Percentiles rank a stretch among this genome's conserved stretches.
Evolutionary conservation across 2,888 invertebrate genomes (phyloP).

Genomic region (Chorisops tibialis): DNA sequence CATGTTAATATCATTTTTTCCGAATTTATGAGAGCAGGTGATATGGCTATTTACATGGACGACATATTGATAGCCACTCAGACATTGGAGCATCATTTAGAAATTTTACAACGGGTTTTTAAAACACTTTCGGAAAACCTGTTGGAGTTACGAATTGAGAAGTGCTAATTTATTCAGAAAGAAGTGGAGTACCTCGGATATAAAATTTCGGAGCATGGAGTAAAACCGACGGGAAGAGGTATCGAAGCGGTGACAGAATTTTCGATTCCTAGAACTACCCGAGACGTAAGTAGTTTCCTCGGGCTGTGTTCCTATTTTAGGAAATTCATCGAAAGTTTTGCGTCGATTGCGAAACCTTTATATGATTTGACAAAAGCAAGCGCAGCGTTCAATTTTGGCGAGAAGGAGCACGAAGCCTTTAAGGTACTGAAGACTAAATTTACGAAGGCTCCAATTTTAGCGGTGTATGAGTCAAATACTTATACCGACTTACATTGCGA

Average conservation of each 20-base stretch:
- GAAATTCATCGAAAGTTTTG: slow-evolving; percentile 32
- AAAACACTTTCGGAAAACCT: neutral
- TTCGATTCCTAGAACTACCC: neutral
- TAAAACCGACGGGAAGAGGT: neutral
- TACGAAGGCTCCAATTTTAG: neutral
- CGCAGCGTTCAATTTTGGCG: slow-evolving; percentile 28
- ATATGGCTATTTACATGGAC: neutral
- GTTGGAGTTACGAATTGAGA: too few species aligned
- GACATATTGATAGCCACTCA: neutral
- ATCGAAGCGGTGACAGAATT: neutral
- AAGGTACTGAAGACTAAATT: neutral
- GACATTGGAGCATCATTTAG: neutral
- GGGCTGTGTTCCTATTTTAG: slow-evolving; percentile 25
- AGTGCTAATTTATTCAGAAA: too few species aligned
- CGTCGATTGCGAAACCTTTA: slow-evolving; percentile 37
- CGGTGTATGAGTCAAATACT: neutral
- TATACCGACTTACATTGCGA: neutral
- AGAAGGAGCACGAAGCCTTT: slow-evolving; percentile 26
- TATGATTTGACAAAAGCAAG: slow-evolving; percentile 34
- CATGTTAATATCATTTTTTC: neutral
- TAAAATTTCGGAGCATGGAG: neutral
- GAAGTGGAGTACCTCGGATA: neutral
- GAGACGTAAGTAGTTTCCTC: neutral
- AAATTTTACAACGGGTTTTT: neutral
- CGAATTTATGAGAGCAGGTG: neutral